Evolutionary conservation across 2,113 vertebrate genomes (phyloP).

Genomic region (Oreochromis niloticus): DNA sequence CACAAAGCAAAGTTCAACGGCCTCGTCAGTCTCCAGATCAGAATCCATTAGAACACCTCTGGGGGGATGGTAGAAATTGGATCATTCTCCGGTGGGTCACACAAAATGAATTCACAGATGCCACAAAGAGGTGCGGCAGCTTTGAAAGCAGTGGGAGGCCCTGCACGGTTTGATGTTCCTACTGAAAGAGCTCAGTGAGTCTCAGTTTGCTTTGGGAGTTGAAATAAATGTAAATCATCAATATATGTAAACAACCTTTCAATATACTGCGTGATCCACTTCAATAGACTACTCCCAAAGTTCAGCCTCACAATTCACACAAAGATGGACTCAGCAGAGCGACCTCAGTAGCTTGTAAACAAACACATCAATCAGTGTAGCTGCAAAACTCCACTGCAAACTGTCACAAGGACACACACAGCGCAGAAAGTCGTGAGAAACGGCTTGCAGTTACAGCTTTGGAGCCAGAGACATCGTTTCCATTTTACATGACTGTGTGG

Average conservation of each 20-base stretch:
- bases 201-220: not conserved
- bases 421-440: not conserved
- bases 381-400: not conserved
- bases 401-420: not conserved
- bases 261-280: not conserved
- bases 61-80: not conserved
- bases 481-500: not conserved
- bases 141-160: not conserved
- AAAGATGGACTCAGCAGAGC: not conserved
- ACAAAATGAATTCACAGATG: not conserved
- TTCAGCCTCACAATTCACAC: not conserved
- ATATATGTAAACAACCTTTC: not conserved
- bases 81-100: not conserved
- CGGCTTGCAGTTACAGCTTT: not conserved
- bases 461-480: not conserved
- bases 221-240: not conserved
- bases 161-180: not conserved
- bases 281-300: not conserved
- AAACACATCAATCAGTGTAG: not conserved
- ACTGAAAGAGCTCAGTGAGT: not conserved
- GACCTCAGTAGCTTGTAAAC: not conserved
- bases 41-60: not conserved
- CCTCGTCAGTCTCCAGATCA: not conserved
- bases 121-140: not conserved
- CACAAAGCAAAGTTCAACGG: not conserved